A percentile compares a stretch with the other conserved stretches of the same genome.
phyloP scores from a whole-genome alignment of 2,113 vertebrate species.

The Thamnophis sirtalis region DNA sequence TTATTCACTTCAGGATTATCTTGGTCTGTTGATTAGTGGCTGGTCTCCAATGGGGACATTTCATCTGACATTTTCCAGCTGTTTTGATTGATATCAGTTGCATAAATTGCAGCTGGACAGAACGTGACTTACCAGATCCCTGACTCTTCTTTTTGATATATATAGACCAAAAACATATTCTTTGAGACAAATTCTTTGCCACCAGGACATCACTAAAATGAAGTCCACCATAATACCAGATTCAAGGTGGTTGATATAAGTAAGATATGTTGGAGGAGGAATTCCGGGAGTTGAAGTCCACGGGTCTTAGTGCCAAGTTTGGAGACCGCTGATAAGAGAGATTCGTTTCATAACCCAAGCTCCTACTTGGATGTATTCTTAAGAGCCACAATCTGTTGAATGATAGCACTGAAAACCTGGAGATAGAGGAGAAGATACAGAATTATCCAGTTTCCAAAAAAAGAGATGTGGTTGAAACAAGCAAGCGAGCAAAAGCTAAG shows the following conservation, averaged over 20 bases:
- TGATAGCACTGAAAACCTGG: background rate
- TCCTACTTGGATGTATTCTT: background rate
- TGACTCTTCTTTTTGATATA: background rate
- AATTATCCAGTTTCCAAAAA: background rate
- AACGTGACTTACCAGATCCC: background rate
- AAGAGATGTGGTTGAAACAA: background rate
- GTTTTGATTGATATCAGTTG: background rate
- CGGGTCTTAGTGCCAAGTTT: background rate
- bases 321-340: background rate
- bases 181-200: background rate
- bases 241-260: background rate
- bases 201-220: background rate
- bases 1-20: background rate
- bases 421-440: background rate
- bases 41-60: background rate
- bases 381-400: background rate
- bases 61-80: background rate
- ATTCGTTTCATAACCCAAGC: background rate
- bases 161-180: background rate
- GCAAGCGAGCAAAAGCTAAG: background rate
- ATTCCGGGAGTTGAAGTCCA: background rate
- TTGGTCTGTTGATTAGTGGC: background rate
- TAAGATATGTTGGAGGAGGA: background rate
- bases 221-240: background rate
- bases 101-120: background rate